Percentiles rank a stretch among this genome's conserved stretches.
Evolutionary conservation across 1,140 invertebrate genomes (phyloP).

Genomic region (Lasaia peninsularis): DNA sequence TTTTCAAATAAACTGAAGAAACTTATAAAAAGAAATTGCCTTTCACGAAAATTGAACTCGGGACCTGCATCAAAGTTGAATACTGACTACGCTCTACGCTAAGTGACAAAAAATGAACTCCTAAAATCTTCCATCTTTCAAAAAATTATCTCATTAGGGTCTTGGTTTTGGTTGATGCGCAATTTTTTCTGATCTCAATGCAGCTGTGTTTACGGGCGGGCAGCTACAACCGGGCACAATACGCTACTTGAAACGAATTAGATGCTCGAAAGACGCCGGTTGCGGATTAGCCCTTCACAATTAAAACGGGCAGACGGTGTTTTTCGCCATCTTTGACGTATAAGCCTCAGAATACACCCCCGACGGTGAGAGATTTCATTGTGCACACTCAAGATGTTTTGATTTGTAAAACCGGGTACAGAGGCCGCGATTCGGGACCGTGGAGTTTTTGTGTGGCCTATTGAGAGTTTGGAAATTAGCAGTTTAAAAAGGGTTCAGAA

Average conservation of each 20-base stretch:
- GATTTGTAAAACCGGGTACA: slow-evolving; percentile 39
- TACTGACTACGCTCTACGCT: too few relatives aligned
- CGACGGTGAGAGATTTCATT: slow-evolving; percentile 33
- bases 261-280: slow-evolving; percentile 48
- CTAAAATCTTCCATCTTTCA: neutral
- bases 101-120: too few relatives aligned
- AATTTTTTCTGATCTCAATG: slow-evolving; percentile 31
- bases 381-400: slow-evolving; percentile 47
- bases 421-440: slow-evolving; percentile 32
- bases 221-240: slow-evolving; percentile 41
- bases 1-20: too few relatives aligned
- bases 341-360: slow-evolving; percentile 39
- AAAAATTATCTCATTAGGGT: slow-evolving; percentile 8
- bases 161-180: slow-evolving; percentile 11
- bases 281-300: slow-evolving; percentile 61
- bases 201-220: slow-evolving; percentile 41
- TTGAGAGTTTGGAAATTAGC: slow-evolving; percentile 10
- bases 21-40: too few relatives aligned
- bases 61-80: too few relatives aligned
- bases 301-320: slow-evolving; percentile 53
- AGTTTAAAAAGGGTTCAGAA: neutral
- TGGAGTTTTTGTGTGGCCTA: slow-evolving; percentile 20
- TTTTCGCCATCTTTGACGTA: slow-evolving; percentile 47
- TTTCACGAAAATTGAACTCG: too few relatives aligned
- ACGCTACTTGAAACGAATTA: slow-evolving; percentile 64